phyloP scores from a whole-genome alignment of 2,113 vertebrate species.

The Peromyscus maniculatus region DNA sequence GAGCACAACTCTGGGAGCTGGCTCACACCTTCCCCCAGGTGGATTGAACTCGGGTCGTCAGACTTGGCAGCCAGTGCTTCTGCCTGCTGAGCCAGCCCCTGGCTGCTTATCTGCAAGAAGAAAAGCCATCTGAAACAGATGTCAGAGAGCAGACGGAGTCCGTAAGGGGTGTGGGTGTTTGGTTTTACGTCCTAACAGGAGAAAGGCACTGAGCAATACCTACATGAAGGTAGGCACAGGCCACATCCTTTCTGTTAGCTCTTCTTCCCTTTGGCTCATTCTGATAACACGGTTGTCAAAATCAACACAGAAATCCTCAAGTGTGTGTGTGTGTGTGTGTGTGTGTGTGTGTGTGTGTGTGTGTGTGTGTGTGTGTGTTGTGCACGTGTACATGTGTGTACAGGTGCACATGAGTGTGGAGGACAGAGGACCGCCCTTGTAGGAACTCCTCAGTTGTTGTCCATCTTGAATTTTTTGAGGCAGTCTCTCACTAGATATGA shows the following conservation, averaged over 20 bases:
- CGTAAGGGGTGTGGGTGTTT: not conserved
- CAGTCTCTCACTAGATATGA: not conserved
- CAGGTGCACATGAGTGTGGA: not conserved
- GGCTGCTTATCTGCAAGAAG: not conserved
- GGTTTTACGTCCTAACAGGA: not conserved
- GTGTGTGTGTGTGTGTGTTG: too few relatives aligned
- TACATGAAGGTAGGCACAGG: accelerated
- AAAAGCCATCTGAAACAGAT: not conserved
- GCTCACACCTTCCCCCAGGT: not conserved
- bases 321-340: not conserved
- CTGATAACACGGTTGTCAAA: not conserved
- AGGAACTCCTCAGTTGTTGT: not conserved
- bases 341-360: not conserved
- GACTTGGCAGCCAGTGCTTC: not conserved
- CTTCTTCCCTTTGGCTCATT: not conserved
- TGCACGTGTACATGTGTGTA: not conserved
- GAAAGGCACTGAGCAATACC: not conserved
- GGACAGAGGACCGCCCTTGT: not conserved
- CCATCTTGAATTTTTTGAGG: not conserved
- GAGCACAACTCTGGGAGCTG: not conserved
- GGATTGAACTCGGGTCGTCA: not conserved
- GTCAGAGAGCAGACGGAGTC: not conserved
- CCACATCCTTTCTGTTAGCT: not conserved
- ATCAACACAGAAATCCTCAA: not conserved
- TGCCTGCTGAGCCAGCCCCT: not conserved